phyloP scores from a whole-genome alignment of 2,797 vertebrate species.

The Xiphophorus birchmanni region DNA sequence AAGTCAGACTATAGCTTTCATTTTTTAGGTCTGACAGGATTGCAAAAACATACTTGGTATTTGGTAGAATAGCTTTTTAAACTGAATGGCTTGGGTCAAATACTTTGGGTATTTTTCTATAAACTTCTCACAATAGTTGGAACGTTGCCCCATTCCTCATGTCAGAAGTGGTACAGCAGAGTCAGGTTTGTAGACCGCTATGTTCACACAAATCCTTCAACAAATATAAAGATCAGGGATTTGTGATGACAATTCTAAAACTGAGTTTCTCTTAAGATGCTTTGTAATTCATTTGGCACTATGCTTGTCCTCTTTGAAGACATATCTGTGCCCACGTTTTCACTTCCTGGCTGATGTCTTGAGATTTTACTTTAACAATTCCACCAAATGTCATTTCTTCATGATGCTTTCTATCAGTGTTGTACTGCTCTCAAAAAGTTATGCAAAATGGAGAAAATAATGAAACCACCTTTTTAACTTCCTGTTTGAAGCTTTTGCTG shows the following conservation, averaged over 20 bases:
- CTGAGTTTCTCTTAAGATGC: neutral
- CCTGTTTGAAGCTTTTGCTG: neutral
- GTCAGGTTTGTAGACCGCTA: neutral
- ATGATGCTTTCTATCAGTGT: neutral
- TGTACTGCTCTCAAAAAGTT: neutral
- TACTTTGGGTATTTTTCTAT: neutral
- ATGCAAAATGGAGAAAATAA: neutral
- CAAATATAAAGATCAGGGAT: neutral
- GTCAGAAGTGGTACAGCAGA: too few species aligned
- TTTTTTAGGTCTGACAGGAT: neutral
- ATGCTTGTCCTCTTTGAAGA: neutral
- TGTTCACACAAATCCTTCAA: neutral
- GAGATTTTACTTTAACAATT: neutral
- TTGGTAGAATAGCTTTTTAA: neutral
- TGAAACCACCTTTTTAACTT: neutral
- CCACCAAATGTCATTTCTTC: neutral
- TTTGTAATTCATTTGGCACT: neutral
- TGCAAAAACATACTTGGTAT: neutral
- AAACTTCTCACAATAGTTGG: too few species aligned
- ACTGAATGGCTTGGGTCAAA: neutral
- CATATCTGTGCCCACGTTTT: neutral
- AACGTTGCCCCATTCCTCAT: too few species aligned
- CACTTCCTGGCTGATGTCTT: neutral
- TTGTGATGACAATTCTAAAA: neutral
- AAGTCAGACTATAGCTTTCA: neutral